Base-by-base conservation (phyloP, 2,113 vertebrate species). In the Paramormyrops kingsleyae region DNA sequence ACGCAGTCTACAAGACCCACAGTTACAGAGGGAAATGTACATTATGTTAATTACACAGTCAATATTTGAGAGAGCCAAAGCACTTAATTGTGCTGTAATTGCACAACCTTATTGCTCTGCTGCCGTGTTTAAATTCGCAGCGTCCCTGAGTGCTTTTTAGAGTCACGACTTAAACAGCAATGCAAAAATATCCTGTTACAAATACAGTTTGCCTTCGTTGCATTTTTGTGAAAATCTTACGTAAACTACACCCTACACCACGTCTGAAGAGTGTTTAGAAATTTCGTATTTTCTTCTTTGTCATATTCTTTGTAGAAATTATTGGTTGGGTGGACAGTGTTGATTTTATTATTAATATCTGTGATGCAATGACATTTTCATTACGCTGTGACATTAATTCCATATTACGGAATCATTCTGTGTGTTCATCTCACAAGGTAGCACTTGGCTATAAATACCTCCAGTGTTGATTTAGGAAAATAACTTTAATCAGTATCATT, bases 41-140 rank as follows among this genome's bases (percentile, higher is more conserved):
- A 49, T 85, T 49, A 27, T 49, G 39, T 44, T 44, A 44, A 85
- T 47, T 49, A 85, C 42, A 85, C 39, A 88, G 83, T 62, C 35
- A 88, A 70, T 88, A 59, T 88, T 47, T 88, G 87, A 56, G 31
- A 53, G 42, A 62, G 59, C 59, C 42, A 70, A 46, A 70, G 59
- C 44, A 70, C 53, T 88, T 70, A 24, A 88, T 59, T 44, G 42
- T 88, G 39, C 49, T 52, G 44, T 88, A 70, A 88, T 70, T 88
- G 42, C 44, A 88, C 59, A 66, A 56, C 59, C 59, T 88, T 70
- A 46, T 59, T 70, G 62, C 56, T 46, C 56, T 70, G 56, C 53
- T 66, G 87, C 56, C 21, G 1, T 62, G 17, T 70, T 70, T 27
- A 70, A 88, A 88, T 47, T 88, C 10, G 1, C 21, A 1, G 7